Conservation (phyloP, 2,888 invertebrate genomes). For the Carterocephalus palaemon region DNA sequence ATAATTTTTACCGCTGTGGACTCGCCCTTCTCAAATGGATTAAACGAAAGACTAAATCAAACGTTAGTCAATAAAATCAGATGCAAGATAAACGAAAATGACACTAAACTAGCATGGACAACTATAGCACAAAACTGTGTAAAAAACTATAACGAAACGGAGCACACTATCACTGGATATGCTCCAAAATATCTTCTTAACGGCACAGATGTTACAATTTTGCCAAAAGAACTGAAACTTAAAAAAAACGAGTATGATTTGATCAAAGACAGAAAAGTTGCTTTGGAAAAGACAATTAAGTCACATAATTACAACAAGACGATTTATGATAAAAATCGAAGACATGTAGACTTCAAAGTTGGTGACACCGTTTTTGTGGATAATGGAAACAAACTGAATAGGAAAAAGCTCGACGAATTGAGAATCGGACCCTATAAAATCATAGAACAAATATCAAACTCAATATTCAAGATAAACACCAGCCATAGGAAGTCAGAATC, state of each 20-base stretch:
- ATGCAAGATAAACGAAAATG: constrained; percentile 27
- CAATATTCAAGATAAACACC: constrained; percentile 36
- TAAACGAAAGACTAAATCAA: constrained; percentile 28
- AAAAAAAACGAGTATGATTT: constrained; percentile 10
- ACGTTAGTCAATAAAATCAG: constrained; percentile 37
- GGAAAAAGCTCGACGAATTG: constrained; percentile 36
- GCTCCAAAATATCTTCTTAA: constrained; percentile 24
- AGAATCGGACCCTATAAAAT: constrained; percentile 34
- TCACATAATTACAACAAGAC: constrained; percentile 27
- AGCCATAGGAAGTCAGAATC: constrained; percentile 33
- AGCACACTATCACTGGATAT: constrained; percentile 23
- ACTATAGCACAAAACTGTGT: constrained; percentile 1
- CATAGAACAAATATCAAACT: constrained; percentile 34
- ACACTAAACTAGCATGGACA: constrained; percentile 1
- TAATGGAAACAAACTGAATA: constrained; percentile 37
- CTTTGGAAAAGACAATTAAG: constrained; percentile 22
- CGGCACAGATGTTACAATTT: constrained; percentile 19
- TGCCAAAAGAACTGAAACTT: constrained; percentile 19
- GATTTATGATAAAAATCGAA: constrained; percentile 21
- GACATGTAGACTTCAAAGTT: constrained; percentile 17
- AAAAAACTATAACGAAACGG: constrained; percentile 23
- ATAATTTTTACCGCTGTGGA: constrained; percentile 40
- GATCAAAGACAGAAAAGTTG: constrained; percentile 19
- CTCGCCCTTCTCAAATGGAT: constrained; percentile 31
- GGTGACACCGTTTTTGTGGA: constrained; percentile 31